Percentiles rank a stretch among this genome's conserved stretches.
phyloP scores from a whole-genome alignment of 2,888 invertebrate species.

The Troides oblongomaculatus region DNA sequence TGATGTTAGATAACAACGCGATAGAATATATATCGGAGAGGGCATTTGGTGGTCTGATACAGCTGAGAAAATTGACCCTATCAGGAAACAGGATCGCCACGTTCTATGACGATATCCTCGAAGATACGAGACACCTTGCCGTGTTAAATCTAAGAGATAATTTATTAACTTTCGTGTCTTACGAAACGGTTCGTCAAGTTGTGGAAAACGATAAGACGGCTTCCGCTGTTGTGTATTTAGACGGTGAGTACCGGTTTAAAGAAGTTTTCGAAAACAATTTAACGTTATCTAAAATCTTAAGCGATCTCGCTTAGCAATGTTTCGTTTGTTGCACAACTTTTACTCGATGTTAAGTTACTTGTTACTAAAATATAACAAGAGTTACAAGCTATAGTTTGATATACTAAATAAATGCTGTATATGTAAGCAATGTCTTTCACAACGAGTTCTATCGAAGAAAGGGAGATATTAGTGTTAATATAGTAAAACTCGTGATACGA shows the following conservation, averaged over 20 bases:
- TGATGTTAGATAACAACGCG: slow-evolving; percentile 84
- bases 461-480: no score
- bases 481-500: neutral
- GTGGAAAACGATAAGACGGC: slow-evolving; percentile 86
- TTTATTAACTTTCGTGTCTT: slow-evolving; percentile 86
- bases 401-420: no score
- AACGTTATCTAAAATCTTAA: neutral
- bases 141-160: slow-evolving; percentile 89
- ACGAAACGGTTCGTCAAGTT: slow-evolving; percentile 86
- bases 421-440: no score
- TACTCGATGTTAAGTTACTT: no score
- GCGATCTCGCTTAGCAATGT: neutral
- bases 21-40: slow-evolving; percentile 86
- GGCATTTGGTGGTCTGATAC: slow-evolving; percentile 87
- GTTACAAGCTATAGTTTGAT: no score
- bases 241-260: slow-evolving; percentile 82
- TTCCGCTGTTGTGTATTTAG: slow-evolving; percentile 86
- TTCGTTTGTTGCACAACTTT: no score
- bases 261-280: neutral
- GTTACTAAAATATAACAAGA: no score
- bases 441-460: no score
- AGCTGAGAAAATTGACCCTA: slow-evolving; percentile 84
- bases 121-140: slow-evolving; percentile 84
- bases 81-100: slow-evolving; percentile 86
- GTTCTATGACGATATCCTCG: slow-evolving; percentile 86